Percentiles rank a stretch among this genome's conserved stretches.
phyloP scores from a whole-genome alignment of 2,797 vertebrate species.

The Vireo griseus region DNA sequence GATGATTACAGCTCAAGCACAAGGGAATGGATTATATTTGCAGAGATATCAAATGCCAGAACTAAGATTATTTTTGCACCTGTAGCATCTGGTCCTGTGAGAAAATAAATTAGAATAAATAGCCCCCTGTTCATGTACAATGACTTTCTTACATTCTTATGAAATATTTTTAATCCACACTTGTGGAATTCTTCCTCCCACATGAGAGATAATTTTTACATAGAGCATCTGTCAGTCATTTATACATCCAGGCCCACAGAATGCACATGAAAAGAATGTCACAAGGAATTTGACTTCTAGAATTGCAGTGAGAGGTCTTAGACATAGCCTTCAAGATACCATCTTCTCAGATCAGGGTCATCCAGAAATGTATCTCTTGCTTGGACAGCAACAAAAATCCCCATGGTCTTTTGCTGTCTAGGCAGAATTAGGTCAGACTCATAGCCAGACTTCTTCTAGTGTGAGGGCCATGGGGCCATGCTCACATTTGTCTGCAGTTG shows the following conservation, averaged over 20 bases:
- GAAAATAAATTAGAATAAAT: not conserved
- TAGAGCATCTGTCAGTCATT: not conserved
- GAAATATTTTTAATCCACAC: not conserved
- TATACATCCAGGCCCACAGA: not conserved
- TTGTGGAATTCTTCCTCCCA: not conserved
- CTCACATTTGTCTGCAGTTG: not conserved
- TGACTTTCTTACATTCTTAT: not conserved
- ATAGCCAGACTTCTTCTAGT: not conserved
- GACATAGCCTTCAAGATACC: not conserved
- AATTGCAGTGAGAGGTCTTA: not conserved
- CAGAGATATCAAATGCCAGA: not conserved
- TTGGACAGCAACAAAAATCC: not conserved
- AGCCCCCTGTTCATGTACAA: not conserved
- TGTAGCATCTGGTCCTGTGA: not conserved
- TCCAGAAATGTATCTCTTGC: not conserved
- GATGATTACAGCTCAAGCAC: not conserved
- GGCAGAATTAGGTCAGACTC: not conserved
- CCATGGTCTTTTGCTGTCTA: not conserved
- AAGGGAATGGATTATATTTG: not conserved
- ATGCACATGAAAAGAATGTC: not conserved
- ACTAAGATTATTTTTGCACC: not conserved
- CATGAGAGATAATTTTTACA: not conserved
- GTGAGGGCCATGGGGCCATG: not conserved
- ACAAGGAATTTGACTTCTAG: not conserved
- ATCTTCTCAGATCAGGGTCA: not conserved